A percentile compares a stretch with the other conserved stretches of the same genome.
These are phyloP conservation scores for Iphiclides podalirius DNA, from an alignment of 2,888 invertebrate genomes.

Conservation along the genomic window DNA sequence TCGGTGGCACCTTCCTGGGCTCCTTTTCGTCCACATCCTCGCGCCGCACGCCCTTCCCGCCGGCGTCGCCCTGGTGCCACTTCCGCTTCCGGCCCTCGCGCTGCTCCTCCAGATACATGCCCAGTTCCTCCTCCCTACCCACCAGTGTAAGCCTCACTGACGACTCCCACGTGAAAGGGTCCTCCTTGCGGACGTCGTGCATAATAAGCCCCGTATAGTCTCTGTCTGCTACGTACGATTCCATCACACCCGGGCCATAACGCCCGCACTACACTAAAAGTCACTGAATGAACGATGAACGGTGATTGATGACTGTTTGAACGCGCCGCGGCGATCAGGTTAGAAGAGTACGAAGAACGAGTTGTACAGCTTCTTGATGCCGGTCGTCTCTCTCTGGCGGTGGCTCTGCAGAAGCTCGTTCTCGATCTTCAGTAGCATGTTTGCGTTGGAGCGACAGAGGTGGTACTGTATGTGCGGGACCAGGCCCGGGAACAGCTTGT, in stretches of 20 bases:
- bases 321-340: constrained; percentile 48
- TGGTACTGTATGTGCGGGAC: constrained; percentile 58
- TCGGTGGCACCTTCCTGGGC: constrained; percentile 65
- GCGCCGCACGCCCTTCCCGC: constrained; percentile 55
- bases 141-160: constrained; percentile 55
- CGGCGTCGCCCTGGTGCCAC: constrained; percentile 56
- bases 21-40: constrained; percentile 64
- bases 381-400: constrained; percentile 90
- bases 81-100: constrained; percentile 66
- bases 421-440: constrained; percentile 86
- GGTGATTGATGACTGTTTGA: constrained; percentile 40
- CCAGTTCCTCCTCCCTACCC: constrained; percentile 58
- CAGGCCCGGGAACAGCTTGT: constrained; percentile 47
- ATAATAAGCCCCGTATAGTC: constrained; percentile 50
- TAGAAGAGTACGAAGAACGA: constrained; percentile 93
- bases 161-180: constrained; percentile 62
- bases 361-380: constrained; percentile 92
- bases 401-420: constrained; percentile 89
- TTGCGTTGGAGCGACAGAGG: constrained; percentile 55
- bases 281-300: constrained; percentile 54
- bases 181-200: constrained; percentile 63
- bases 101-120: constrained; percentile 70
- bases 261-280: constrained; percentile 42
- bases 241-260: constrained; percentile 61
- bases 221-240: constrained; percentile 47